phyloP scores from a whole-genome alignment of 2,113 vertebrate species.

The Mus pahari region DNA sequence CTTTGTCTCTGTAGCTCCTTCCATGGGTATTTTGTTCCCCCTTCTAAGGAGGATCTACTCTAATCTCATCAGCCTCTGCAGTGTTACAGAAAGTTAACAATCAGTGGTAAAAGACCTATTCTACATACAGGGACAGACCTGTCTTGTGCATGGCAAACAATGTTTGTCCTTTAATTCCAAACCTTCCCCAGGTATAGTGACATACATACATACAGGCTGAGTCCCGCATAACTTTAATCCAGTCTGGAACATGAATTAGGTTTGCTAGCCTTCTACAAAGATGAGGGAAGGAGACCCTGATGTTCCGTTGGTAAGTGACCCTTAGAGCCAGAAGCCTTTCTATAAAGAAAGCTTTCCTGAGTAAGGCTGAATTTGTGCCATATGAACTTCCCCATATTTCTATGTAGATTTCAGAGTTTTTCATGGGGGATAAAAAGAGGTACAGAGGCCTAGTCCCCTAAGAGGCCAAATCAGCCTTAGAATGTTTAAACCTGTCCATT shows the following conservation, averaged over 20 bases:
- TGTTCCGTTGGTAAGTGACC: conserved; percentile 14
- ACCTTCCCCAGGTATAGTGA: not conserved
- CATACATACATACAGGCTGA: not conserved
- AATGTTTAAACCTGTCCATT: not conserved
- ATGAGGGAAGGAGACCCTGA: not conserved
- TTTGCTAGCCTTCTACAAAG: not conserved
- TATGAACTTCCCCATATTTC: not conserved
- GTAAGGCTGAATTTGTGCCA: not conserved
- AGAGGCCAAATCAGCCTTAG: not conserved
- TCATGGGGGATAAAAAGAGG: not conserved
- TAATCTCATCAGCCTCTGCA: not conserved
- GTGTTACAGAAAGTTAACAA: not conserved
- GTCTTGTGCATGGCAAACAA: not conserved
- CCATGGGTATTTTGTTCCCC: too few species aligned
- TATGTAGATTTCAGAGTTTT: not conserved
- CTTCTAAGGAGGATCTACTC: too few species aligned
- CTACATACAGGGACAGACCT: conserved; percentile 10
- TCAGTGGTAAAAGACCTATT: conserved; percentile 26
- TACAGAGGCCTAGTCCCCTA: not conserved
- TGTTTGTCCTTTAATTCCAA: not conserved
- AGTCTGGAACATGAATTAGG: conserved; percentile 3
- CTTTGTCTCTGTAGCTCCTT: too few species aligned
- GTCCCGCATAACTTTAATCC: not conserved
- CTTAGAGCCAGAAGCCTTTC: not conserved
- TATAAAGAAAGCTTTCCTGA: conserved; percentile 28